These are phyloP conservation scores for Caenorhabditis inopinata DNA, from an alignment of 1,140 invertebrate species.

Conservation along the genomic window DNA sequence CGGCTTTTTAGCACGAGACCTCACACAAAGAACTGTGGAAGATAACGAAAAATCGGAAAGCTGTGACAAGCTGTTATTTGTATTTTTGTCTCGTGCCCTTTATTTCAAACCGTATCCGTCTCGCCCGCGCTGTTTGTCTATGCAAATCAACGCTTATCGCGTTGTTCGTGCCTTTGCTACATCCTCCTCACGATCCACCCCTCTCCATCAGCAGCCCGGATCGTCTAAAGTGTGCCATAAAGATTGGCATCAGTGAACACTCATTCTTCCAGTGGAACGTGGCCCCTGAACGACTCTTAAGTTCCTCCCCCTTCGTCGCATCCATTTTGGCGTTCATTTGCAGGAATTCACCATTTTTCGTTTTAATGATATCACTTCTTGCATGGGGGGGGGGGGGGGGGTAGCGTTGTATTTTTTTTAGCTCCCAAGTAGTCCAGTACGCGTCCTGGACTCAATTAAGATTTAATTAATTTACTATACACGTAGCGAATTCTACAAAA, in stretches of 20 bases:
- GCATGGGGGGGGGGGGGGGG: too few species aligned
- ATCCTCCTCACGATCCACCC: not conserved
- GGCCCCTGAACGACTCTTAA: constrained; percentile 28
- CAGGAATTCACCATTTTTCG: too few species aligned
- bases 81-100: not conserved
- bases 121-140: not conserved
- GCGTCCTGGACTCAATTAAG: too few species aligned
- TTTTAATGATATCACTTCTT: too few species aligned
- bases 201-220: not conserved
- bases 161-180: constrained; percentile 21
- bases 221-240: constrained; percentile 20
- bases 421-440: too few species aligned
- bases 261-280: not conserved
- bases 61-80: constrained; percentile 11
- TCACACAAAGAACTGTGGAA: not conserved
- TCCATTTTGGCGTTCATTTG: too few species aligned
- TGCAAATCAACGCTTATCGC: too few species aligned
- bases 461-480: too few species aligned
- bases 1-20: too few species aligned
- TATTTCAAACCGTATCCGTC: constrained; percentile 7
- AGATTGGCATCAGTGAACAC: constrained; percentile 28
- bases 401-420: too few species aligned
- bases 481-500: too few species aligned
- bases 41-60: constrained; percentile 14
- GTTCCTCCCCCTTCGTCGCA: not conserved